Evolutionary conservation across 2,797 vertebrate species (phyloP).

Genomic region (Scolopax bukidnonensis): DNA sequence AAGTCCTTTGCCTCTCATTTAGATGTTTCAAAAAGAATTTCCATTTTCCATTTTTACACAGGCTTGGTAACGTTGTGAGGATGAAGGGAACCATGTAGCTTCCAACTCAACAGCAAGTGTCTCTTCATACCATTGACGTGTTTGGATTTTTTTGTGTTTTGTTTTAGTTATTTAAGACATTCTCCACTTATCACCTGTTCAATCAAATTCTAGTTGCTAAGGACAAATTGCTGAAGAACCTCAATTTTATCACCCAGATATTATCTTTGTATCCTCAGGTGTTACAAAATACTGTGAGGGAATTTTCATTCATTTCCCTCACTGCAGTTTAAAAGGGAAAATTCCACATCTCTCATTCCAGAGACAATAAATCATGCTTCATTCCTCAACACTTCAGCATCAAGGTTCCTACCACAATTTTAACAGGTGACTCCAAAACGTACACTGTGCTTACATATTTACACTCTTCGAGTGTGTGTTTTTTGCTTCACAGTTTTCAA

Average conservation of each 20-base stretch:
- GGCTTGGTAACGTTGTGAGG: neutral
- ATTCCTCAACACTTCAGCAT: neutral
- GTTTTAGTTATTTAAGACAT: neutral
- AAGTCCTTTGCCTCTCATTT: neutral
- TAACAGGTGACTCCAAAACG: neutral
- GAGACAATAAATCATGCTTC: neutral
- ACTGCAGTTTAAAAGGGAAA: neutral
- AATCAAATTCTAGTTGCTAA: neutral
- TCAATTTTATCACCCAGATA: constrained; percentile 20
- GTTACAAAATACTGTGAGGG: neutral
- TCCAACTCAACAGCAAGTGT: neutral
- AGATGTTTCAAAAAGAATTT: neutral
- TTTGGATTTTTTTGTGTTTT: neutral
- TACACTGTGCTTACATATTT: neutral
- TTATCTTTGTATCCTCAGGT: neutral
- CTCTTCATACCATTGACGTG: fast-evolving
- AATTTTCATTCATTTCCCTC: neutral
- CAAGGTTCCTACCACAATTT: neutral
- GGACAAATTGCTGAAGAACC: constrained; percentile 26
- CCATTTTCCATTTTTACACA: no score
- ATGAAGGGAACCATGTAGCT: neutral
- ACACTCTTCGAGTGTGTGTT: neutral
- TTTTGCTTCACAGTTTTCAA: neutral
- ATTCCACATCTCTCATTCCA: neutral
- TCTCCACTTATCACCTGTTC: neutral